Conservation (phyloP, 2,888 invertebrate species). For the Lithophane leautieri region DNA sequence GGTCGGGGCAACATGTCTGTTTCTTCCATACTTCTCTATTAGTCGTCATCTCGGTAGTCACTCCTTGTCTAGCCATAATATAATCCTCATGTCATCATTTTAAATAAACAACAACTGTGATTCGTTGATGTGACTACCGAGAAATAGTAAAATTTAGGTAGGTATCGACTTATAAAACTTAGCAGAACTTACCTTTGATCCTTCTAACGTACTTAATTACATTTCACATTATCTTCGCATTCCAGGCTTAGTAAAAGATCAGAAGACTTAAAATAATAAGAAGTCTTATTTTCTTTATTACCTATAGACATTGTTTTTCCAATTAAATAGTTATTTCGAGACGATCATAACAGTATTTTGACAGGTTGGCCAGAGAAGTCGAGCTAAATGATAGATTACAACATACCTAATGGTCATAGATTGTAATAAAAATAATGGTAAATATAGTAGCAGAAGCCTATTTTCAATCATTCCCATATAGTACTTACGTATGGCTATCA, state of each 20-base stretch:
- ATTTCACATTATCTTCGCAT: neutral
- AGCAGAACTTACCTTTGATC: neutral
- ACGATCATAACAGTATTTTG: neutral
- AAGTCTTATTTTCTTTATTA: neutral
- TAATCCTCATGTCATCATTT: neutral
- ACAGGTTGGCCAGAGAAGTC: neutral
- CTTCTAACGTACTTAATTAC: neutral
- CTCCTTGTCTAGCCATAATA: no score
- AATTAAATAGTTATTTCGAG: neutral
- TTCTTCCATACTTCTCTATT: no score
- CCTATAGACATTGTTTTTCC: neutral
- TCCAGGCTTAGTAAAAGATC: neutral
- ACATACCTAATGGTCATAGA: neutral
- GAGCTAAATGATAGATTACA: neutral
- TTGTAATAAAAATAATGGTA: neutral
- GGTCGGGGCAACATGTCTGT: no score
- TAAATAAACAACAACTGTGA: neutral
- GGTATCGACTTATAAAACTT: neutral
- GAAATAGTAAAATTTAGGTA: neutral
- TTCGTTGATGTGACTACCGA: neutral
- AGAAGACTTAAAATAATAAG: neutral
- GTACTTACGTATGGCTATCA: no score
- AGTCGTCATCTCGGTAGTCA: no score
- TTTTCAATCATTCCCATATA: neutral
- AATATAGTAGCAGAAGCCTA: neutral